These are phyloP conservation scores for Catocala nupta DNA, from an alignment of 2,888 invertebrate genomes.

Conservation along the genomic window DNA sequence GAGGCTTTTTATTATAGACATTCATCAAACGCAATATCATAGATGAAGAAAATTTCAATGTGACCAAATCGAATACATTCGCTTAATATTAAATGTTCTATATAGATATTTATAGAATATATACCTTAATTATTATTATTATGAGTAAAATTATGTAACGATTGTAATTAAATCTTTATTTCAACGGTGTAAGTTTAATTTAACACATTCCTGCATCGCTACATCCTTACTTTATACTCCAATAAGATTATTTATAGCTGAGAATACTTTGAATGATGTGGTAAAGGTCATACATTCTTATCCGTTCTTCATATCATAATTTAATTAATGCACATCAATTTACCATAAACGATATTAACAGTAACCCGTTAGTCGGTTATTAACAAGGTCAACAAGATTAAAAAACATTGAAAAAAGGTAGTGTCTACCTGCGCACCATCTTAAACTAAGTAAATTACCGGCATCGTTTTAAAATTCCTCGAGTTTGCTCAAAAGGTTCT, in stretches of 20 bases:
- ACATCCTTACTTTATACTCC: neutral
- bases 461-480: slow-evolving; percentile 36
- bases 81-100: slow-evolving; percentile 86
- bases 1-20: slow-evolving; percentile 52
- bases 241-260: too few relatives aligned
- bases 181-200: slow-evolving; percentile 75
- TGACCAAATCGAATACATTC: slow-evolving; percentile 87
- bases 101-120: slow-evolving; percentile 86
- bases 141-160: slow-evolving; percentile 86
- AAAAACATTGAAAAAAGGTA: slow-evolving; percentile 29
- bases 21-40: slow-evolving; percentile 42
- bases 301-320: neutral
- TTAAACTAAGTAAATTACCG: slow-evolving; percentile 40
- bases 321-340: neutral
- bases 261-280: too few relatives aligned
- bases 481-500: slow-evolving; percentile 34
- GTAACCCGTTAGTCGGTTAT: neutral
- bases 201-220: slow-evolving; percentile 25
- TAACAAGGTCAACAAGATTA: slow-evolving; percentile 11
- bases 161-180: slow-evolving; percentile 88
- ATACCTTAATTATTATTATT: slow-evolving; percentile 83
- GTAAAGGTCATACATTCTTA: too few relatives aligned
- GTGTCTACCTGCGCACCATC: slow-evolving; percentile 38
- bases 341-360: neutral
- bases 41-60: slow-evolving; percentile 63